phyloP scores from a whole-genome alignment of 1,140 invertebrate species.

The Dendroctonus valens region DNA sequence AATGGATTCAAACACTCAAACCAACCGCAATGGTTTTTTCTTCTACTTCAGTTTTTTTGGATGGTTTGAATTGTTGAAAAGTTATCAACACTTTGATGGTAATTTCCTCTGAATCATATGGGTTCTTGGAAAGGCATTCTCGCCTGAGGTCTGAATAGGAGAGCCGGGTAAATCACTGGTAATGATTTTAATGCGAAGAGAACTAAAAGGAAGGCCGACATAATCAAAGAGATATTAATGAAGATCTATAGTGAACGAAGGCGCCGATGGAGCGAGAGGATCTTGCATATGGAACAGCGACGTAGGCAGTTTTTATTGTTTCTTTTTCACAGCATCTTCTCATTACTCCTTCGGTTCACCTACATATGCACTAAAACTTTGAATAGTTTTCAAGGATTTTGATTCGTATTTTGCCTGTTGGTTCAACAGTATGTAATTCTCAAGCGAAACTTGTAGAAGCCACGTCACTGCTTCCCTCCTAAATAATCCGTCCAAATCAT shows the following conservation, averaged over 20 bases:
- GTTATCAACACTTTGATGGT: not conserved
- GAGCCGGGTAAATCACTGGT: constrained; percentile 35
- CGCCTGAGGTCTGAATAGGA: constrained; percentile 21
- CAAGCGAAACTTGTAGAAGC: too few species aligned
- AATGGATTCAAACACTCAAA: too few species aligned
- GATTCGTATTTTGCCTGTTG: too few species aligned
- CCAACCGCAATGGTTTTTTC: too few species aligned
- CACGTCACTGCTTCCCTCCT: too few species aligned
- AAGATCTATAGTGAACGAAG: constrained; percentile 27
- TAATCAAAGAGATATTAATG: constrained; percentile 32
- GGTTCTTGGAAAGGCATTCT: constrained; percentile 12
- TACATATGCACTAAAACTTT: too few species aligned
- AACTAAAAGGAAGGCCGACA: constrained; percentile 23
- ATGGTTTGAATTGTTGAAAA: too few species aligned
- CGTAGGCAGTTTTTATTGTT: constrained; percentile 7
- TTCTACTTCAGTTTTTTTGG: too few species aligned
- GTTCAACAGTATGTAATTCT: too few species aligned
- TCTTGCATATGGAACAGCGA: constrained; percentile 13
- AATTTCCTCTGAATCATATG: constrained; percentile 9
- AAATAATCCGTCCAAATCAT: constrained; percentile 12
- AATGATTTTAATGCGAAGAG: constrained; percentile 33
- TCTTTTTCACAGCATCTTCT: too few species aligned
- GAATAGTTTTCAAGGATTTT: too few species aligned
- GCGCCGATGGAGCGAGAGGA: constrained; percentile 17
- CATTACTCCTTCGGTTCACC: too few species aligned